These are phyloP conservation scores for Platyrinchus mystaceus DNA, from an alignment of 2,797 vertebrate species.

Conservation along the genomic window DNA sequence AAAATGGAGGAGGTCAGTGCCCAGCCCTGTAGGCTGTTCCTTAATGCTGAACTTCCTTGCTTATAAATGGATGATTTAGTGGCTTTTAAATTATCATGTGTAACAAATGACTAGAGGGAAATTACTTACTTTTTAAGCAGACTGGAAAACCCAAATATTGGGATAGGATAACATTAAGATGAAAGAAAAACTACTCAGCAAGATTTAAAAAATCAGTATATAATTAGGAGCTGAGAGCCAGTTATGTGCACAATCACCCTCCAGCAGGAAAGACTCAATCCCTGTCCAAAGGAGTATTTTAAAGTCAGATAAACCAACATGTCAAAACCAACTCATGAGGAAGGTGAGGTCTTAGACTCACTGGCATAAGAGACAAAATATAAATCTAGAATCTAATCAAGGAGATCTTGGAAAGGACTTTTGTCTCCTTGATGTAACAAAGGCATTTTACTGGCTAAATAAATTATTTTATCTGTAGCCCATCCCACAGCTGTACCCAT, in stretches of 20 bases:
- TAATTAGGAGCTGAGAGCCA: background rate
- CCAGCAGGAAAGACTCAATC: background rate
- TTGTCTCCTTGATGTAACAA: background rate
- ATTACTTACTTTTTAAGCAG: background rate
- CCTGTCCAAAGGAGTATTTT: background rate
- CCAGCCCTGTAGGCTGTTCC: background rate
- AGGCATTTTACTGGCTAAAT: background rate
- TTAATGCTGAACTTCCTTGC: background rate
- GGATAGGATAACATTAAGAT: background rate
- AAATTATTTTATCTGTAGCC: background rate
- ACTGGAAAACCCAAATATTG: background rate
- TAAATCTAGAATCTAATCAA: background rate
- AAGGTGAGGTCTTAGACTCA: background rate
- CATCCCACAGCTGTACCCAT: background rate
- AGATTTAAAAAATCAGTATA: background rate
- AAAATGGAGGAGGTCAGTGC: slow-evolving; percentile 97
- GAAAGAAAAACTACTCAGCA: background rate
- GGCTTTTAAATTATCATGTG: background rate
- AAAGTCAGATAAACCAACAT: background rate
- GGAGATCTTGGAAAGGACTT: background rate
- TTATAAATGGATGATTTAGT: background rate
- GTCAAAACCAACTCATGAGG: background rate
- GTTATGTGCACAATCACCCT: background rate
- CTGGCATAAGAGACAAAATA: background rate
- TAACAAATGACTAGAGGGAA: background rate